These are phyloP conservation scores for Aulostomus chinensis DNA, from an alignment of 2,797 vertebrate species.

Conservation along the genomic window DNA sequence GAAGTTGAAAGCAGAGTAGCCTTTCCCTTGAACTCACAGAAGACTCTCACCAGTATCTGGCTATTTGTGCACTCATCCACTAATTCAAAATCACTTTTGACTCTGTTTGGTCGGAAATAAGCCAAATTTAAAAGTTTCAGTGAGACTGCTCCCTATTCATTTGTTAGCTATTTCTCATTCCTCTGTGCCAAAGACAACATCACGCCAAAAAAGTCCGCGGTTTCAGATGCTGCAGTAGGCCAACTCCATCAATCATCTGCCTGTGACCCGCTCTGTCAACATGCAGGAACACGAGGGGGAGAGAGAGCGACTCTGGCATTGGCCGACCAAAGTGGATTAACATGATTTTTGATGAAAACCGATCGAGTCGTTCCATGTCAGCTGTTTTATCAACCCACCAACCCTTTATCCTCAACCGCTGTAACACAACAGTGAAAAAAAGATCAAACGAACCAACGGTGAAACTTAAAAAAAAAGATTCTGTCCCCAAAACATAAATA, in stretches of 20 bases:
- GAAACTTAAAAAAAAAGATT: too few relatives aligned
- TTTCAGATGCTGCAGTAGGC: constrained; percentile 18
- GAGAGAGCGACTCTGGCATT: constrained; percentile 1
- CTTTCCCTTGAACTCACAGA: constrained; percentile 32
- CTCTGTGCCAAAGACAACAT: constrained; percentile 18
- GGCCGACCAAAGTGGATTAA: constrained; percentile 46
- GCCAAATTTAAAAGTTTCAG: background rate
- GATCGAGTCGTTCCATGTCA: constrained; percentile 9
- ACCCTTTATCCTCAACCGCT: constrained; percentile 1
- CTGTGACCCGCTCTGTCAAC: constrained; percentile 28
- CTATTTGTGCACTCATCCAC: constrained; percentile 7
- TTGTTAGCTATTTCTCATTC: constrained; percentile 15
- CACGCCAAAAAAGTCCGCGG: constrained; percentile 17
- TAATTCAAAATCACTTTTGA: constrained; percentile 10
- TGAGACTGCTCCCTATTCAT: background rate
- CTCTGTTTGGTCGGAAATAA: background rate
- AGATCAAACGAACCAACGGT: too few relatives aligned
- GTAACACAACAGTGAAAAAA: too few relatives aligned
- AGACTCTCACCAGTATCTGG: constrained; percentile 12
- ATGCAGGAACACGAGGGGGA: constrained; percentile 1
- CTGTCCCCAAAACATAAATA: too few relatives aligned
- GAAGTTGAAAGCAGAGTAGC: constrained; percentile 25
- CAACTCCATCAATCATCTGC: constrained; percentile 40
- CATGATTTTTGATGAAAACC: constrained; percentile 29
- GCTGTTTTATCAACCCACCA: background rate